Conservation (phyloP, 2,797 vertebrate species). For the Ptychobarbus kaznakovi region DNA sequence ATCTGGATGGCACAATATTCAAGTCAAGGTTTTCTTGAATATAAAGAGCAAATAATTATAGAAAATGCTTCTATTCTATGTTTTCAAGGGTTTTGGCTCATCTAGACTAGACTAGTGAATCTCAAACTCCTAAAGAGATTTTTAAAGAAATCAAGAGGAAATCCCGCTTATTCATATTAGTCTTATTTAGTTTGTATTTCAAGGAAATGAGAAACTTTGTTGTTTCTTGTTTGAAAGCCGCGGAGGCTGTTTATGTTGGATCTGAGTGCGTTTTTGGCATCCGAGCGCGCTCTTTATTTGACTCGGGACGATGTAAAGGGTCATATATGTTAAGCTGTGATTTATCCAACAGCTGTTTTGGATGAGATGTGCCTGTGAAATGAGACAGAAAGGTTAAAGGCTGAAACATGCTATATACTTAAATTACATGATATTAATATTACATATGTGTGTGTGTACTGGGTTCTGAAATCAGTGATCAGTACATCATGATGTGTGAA, state of each 20-base stretch:
- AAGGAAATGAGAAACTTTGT: conserved; percentile 30
- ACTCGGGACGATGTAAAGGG: conserved; percentile 26
- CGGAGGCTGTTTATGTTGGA: conserved; percentile 18
- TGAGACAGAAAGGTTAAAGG: not conserved
- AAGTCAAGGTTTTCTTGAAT: not conserved
- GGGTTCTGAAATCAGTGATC: not conserved
- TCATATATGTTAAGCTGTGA: not conserved
- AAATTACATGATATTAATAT: not conserved
- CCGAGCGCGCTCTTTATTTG: not conserved
- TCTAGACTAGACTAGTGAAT: not conserved
- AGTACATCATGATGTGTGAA: not conserved
- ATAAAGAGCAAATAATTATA: not conserved
- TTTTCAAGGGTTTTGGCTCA: not conserved
- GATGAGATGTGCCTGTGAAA: not conserved
- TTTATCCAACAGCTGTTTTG: conserved; percentile 37
- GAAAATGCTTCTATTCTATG: not conserved
- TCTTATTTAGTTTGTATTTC: conserved; percentile 14
- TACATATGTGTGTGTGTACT: not conserved
- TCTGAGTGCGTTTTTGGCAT: conserved; percentile 33
- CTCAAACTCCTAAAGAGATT: conserved; percentile 1
- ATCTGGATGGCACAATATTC: too few species aligned
- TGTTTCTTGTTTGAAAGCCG: conserved; percentile 31
- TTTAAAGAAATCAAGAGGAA: conserved; percentile 3
- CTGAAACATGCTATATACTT: conserved; percentile 8
- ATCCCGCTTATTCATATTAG: not conserved